phyloP scores from a whole-genome alignment of 2,888 invertebrate species.

The Chalcosyrphus nemorum region DNA sequence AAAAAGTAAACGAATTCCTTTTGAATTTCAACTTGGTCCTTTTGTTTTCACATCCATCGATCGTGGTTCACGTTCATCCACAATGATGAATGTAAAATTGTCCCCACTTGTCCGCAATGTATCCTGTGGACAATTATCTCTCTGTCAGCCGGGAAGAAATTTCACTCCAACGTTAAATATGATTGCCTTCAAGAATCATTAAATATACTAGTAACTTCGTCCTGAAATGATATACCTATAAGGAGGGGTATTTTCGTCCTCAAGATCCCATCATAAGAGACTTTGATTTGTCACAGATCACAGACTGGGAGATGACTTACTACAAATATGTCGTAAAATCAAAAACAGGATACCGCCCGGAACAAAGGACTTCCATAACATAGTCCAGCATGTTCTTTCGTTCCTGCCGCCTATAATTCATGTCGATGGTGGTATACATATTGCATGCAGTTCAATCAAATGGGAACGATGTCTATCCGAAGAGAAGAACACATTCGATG shows the following conservation, averaged over 20 bases:
- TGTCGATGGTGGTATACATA: background rate
- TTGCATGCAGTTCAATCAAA: slow-evolving; percentile 41
- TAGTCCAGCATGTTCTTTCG: background rate
- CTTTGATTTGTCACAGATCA: slow-evolving; percentile 27
- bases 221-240: too few species aligned
- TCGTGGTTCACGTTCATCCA: background rate
- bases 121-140: too few species aligned
- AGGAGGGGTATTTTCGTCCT: too few species aligned
- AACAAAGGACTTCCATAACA: background rate
- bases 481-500: background rate
- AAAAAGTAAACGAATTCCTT: background rate
- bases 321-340: slow-evolving; percentile 3
- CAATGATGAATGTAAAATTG: background rate
- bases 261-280: background rate
- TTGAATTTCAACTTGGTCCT: background rate
- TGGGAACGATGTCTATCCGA: background rate
- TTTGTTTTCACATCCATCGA: background rate
- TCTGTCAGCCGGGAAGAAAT: too few species aligned
- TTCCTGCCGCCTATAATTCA: background rate
- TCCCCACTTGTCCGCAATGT: too few species aligned
- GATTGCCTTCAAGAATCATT: background rate
- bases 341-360: background rate
- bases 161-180: too few species aligned
- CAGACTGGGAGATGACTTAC: background rate
- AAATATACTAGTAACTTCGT: too few species aligned